Conservation (phyloP, 2,113 vertebrate genomes). For the Aythya baeri region DNA sequence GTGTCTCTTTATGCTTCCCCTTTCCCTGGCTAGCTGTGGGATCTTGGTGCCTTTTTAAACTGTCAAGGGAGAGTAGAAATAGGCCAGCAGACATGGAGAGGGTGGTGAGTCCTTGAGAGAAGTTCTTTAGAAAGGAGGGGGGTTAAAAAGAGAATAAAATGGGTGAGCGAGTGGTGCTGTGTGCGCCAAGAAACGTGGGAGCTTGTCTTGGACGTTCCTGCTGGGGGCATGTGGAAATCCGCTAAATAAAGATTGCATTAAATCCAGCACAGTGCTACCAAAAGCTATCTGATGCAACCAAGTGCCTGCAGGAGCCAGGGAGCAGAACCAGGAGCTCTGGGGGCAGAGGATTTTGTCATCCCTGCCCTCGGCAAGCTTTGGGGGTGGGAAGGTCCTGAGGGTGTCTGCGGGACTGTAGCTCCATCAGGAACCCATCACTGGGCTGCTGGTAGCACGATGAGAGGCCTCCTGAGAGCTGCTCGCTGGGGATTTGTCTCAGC, state of each 20-base stretch:
- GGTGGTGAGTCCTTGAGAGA: neutral
- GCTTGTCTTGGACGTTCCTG: neutral
- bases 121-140: neutral
- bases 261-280: neutral
- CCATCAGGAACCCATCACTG: neutral
- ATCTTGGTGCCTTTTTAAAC: neutral
- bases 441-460: too few species aligned
- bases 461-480: too few species aligned
- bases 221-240: neutral
- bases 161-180: too few species aligned
- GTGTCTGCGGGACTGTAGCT: neutral
- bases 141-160: too few species aligned
- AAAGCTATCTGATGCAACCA: neutral
- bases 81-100: neutral
- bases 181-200: neutral
- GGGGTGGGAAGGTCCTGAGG: too few species aligned
- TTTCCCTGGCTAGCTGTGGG: neutral
- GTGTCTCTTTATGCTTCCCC: neutral
- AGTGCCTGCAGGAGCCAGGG: neutral
- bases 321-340: neutral
- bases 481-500: neutral
- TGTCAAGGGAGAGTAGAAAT: fast-evolving
- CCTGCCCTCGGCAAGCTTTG: too few species aligned
- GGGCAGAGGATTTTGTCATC: neutral
- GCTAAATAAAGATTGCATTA: neutral